phyloP scores from a whole-genome alignment of 2,113 vertebrate genomes.

The Euleptes europaea region DNA sequence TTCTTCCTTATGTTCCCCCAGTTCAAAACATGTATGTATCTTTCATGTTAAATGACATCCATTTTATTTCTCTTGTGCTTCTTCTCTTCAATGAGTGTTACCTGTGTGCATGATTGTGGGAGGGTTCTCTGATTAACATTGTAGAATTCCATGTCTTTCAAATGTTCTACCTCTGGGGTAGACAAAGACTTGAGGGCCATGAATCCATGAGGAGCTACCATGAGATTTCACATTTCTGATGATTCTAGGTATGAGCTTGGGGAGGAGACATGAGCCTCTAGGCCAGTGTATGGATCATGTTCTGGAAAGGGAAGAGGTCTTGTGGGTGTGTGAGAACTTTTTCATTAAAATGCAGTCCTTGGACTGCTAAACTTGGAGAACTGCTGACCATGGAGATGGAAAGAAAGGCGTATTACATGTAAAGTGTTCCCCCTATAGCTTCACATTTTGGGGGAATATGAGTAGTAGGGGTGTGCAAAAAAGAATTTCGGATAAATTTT shows the following conservation, averaged over 20 bases:
- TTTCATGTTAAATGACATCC: neutral
- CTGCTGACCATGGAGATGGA: too few relatives aligned
- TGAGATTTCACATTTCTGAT: neutral
- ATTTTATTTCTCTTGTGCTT: neutral
- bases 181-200: neutral
- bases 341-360: too few relatives aligned
- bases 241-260: too few relatives aligned
- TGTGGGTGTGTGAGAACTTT: too few relatives aligned
- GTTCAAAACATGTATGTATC: constrained; percentile 22
- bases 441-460: too few relatives aligned
- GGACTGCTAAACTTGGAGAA: too few relatives aligned
- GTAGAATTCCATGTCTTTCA: neutral
- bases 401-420: neutral
- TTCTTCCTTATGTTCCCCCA: constrained; percentile 29
- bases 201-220: neutral
- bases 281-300: too few relatives aligned
- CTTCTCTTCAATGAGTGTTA: neutral
- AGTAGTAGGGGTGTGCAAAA: too few relatives aligned
- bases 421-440: neutral
- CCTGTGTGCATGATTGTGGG: neutral
- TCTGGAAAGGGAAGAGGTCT: too few relatives aligned
- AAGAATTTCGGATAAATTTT: too few relatives aligned
- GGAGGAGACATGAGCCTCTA: too few relatives aligned
- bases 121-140: neutral
- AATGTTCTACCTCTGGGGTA: neutral